A percentile compares a stretch with the other conserved stretches of the same genome.
These are phyloP conservation scores for Cephus spinipes DNA, from an alignment of 2,888 invertebrate genomes.

Conservation along the genomic window DNA sequence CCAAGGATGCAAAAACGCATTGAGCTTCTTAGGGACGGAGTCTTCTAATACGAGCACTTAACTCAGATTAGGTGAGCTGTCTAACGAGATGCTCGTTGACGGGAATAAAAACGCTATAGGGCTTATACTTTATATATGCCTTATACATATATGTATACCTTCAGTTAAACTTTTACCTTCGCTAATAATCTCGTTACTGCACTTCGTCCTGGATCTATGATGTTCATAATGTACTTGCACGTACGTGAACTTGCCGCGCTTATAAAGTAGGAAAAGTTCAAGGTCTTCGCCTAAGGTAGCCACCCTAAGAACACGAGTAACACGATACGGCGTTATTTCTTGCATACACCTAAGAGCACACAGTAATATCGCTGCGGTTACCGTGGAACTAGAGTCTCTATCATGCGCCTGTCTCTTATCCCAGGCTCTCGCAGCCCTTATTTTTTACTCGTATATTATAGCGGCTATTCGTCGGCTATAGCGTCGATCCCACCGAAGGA, in stretches of 20 bases:
- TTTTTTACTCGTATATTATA: background rate
- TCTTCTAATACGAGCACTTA: conserved; percentile 40
- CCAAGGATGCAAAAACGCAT: too few species aligned
- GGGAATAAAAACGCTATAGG: background rate
- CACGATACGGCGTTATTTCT: conserved; percentile 37
- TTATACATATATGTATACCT: too few species aligned
- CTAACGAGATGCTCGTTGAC: conserved; percentile 11
- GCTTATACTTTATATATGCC: too few species aligned
- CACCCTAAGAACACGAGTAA: conserved; percentile 27
- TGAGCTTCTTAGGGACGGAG: background rate
- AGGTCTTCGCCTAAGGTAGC: conserved; percentile 11
- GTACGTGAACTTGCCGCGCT: background rate
- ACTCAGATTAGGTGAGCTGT: conserved; percentile 46
- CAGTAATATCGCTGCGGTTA: conserved; percentile 30
- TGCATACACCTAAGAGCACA: conserved; percentile 21
- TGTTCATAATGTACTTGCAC: background rate
- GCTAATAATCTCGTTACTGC: background rate
- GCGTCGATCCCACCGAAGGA: background rate
- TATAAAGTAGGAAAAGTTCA: conserved; percentile 21
- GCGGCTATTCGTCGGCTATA: background rate
- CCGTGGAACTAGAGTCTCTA: background rate
- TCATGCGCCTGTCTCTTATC: background rate
- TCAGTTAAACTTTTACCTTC: too few species aligned
- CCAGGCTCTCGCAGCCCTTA: background rate
- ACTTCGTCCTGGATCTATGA: background rate